phyloP scores from a whole-genome alignment of 2,888 invertebrate genomes.

The Ichneumoninae sp. region DNA sequence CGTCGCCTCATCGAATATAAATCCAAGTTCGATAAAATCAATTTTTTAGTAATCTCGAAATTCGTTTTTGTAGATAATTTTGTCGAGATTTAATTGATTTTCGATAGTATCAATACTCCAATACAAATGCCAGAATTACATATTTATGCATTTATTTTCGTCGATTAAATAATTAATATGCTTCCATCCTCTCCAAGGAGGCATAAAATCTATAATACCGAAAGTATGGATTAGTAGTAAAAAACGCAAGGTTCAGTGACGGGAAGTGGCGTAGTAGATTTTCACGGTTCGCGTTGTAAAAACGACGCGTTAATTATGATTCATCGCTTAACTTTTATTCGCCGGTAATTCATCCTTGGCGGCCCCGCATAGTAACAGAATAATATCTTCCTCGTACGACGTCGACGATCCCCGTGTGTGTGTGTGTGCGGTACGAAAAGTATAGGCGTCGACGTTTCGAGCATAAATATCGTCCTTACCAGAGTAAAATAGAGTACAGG shows the following conservation, averaged over 20 bases:
- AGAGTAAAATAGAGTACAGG: conserved; percentile 66
- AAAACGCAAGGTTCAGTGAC: background rate
- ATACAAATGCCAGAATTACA: background rate
- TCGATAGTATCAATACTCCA: background rate
- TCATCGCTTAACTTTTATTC: conserved; percentile 59
- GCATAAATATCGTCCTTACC: conserved; percentile 65
- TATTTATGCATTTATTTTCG: background rate
- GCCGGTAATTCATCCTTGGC: background rate
- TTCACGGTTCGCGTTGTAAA: background rate
- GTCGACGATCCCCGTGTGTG: background rate
- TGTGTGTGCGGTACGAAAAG: background rate
- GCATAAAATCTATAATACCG: background rate
- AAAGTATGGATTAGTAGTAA: background rate
- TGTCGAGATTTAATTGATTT: background rate
- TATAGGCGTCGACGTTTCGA: conserved; percentile 63
- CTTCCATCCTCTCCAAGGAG: background rate
- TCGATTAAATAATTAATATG: background rate
- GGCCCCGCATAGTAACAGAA: conserved; percentile 23
- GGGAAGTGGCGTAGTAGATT: background rate
- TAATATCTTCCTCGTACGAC: conserved; percentile 3
- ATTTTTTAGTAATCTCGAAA: background rate
- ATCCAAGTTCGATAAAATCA: background rate
- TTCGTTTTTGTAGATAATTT: background rate
- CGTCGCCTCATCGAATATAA: background rate
- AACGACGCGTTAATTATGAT: conserved; percentile 65